A percentile compares a stretch with the other conserved stretches of the same genome.
phyloP scores from a whole-genome alignment of 1,140 invertebrate species.

The Brachionus calyciflorus region DNA sequence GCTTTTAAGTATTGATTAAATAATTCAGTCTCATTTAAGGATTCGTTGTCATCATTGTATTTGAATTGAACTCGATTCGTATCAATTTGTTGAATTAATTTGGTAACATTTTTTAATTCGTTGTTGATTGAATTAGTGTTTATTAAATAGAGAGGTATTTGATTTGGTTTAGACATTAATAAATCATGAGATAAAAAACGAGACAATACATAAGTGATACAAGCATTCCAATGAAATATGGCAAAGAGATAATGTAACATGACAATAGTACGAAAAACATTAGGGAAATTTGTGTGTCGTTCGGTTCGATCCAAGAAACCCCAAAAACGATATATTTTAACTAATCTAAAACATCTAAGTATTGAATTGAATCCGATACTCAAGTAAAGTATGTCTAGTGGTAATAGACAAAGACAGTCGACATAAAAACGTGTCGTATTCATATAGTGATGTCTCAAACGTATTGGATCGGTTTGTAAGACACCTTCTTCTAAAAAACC shows the following conservation, averaged over 20 bases:
- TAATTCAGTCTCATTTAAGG: constrained; percentile 18
- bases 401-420: constrained; percentile 92
- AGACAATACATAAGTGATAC: constrained; percentile 78
- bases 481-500: constrained; percentile 94
- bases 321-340: constrained; percentile 98
- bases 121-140: neutral
- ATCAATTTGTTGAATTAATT: neutral
- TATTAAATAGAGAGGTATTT: neutral
- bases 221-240: constrained; percentile 99
- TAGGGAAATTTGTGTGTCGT: constrained; percentile 96
- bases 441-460: constrained; percentile 92
- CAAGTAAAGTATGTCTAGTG: constrained; percentile 93
- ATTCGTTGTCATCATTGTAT: neutral
- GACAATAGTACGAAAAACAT: constrained; percentile 85
- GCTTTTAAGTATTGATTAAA: constrained; percentile 81
- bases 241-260: constrained; percentile 93
- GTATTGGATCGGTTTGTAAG: constrained; percentile 86
- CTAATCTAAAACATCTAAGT: constrained; percentile 87
- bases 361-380: constrained; percentile 97
- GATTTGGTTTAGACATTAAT: constrained; percentile 14
- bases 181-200: constrained; percentile 32
- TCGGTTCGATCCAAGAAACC: constrained; percentile 96
- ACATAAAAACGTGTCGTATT: constrained; percentile 98
- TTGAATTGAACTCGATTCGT: neutral
- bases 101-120: neutral